Percentiles rank a stretch among this genome's conserved stretches.
Evolutionary conservation across 2,797 vertebrate genomes (phyloP).

Genomic region (Pangasius mekongensis): DNA sequence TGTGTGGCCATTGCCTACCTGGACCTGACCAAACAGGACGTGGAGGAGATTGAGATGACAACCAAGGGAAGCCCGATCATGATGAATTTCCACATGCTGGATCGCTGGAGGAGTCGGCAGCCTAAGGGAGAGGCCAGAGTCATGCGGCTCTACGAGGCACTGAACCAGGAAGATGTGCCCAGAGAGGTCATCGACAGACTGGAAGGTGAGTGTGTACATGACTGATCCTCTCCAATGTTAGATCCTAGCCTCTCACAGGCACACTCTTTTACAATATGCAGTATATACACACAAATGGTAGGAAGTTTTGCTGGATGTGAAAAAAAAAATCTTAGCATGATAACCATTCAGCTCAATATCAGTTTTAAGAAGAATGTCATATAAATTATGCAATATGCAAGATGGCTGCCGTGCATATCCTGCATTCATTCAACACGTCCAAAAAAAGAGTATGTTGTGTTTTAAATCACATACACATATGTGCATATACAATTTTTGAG

Average conservation of each 20-base stretch:
- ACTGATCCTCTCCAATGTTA: background rate
- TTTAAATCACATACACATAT: background rate
- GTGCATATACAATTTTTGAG: background rate
- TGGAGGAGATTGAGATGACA: slow-evolving; percentile 73
- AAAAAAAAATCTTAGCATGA: background rate
- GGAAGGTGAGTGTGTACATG: slow-evolving; percentile 68
- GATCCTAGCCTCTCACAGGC: background rate
- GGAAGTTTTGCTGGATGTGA: background rate
- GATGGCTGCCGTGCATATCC: background rate
- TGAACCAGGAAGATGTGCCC: slow-evolving; percentile 71
- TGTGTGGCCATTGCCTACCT: slow-evolving; percentile 77
- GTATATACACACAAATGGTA: background rate
- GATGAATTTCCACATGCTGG: slow-evolving; percentile 78
- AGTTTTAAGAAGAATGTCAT: background rate
- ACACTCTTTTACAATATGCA: background rate
- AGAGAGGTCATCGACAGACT: slow-evolving; percentile 72
- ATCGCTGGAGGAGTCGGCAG: slow-evolving; percentile 75
- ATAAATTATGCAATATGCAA: background rate
- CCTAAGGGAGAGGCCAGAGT: slow-evolving; percentile 67
- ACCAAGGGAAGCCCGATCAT: slow-evolving; percentile 72
- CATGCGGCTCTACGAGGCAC: slow-evolving; percentile 58
- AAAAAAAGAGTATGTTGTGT: background rate
- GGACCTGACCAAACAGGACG: slow-evolving; percentile 70
- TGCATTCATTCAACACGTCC: background rate
- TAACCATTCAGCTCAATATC: background rate